Evolutionary conservation across 30 jellyfish, hydroid and myxozoan species (phyloP).

Genomic region (Phacellophora camtschatica): DNA sequence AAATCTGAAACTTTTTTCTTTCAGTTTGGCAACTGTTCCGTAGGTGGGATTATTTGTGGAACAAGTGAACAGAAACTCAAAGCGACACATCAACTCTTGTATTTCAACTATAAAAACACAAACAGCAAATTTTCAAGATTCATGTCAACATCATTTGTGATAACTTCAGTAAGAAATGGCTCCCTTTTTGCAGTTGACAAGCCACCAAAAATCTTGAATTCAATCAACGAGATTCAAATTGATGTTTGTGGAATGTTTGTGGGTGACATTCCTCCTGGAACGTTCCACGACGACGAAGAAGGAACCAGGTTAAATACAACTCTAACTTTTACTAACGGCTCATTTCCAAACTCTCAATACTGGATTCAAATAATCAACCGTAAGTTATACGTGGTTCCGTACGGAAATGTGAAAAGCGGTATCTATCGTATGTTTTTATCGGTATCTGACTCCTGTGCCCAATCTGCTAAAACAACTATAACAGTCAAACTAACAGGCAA

Average conservation of each 20-base stretch:
- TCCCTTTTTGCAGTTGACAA: slow-evolving; percentile 30
- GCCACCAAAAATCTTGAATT: slow-evolving; percentile 39
- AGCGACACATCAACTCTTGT: neutral
- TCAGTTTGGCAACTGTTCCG: slow-evolving; percentile 69
- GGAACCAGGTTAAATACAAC: slow-evolving; percentile 4
- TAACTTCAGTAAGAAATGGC: slow-evolving; percentile 38
- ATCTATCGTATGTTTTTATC: slow-evolving; percentile 29
- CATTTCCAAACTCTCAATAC: neutral
- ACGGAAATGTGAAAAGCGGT: slow-evolving; percentile 26
- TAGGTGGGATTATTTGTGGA: slow-evolving; percentile 20
- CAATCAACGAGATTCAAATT: neutral
- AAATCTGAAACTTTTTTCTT: slow-evolving; percentile 36
- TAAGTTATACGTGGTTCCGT: slow-evolving; percentile 59
- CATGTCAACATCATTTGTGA: slow-evolving; percentile 16
- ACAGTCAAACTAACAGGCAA: slow-evolving; percentile 9
- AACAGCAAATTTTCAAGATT: slow-evolving; percentile 6
- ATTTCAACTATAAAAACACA: neutral
- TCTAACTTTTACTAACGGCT: slow-evolving; percentile 28
- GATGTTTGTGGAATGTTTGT: slow-evolving; percentile 48
- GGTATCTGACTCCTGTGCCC: slow-evolving; percentile 75
- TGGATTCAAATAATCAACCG: slow-evolving; percentile 63
- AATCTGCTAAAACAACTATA: slow-evolving; percentile 36
- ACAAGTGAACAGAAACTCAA: neutral
- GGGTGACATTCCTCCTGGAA: slow-evolving; percentile 28
- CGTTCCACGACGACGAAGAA: slow-evolving; percentile 75